A percentile compares a stretch with the other conserved stretches of the same genome.
These are phyloP conservation scores for Bucco capensis DNA, from an alignment of 2,113 vertebrate genomes.

Conservation along the genomic window DNA sequence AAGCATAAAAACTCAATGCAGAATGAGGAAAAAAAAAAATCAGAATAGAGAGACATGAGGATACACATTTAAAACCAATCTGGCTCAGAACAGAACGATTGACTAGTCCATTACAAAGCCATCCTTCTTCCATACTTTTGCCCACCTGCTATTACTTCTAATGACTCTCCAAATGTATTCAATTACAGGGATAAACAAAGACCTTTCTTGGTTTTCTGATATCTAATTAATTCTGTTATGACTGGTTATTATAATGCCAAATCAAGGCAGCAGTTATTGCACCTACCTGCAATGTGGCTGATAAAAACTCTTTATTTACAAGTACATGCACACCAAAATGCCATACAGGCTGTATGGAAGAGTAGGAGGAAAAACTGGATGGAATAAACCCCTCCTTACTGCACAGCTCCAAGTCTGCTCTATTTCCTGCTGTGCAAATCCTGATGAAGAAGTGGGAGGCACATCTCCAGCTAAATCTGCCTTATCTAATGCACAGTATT, in stretches of 20 bases:
- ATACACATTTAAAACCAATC: neutral
- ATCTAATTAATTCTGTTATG: constrained; percentile 25
- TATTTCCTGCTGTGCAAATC: constrained; percentile 14
- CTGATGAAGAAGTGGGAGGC: constrained; percentile 4
- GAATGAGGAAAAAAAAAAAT: neutral
- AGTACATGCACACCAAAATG: neutral
- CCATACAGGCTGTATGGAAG: neutral
- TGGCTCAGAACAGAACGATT: neutral
- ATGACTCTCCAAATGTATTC: neutral
- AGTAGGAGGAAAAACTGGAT: neutral
- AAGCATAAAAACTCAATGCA: neutral
- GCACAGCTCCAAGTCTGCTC: constrained; percentile 22
- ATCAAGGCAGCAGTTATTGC: neutral
- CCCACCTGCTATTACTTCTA: neutral
- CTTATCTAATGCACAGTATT: neutral
- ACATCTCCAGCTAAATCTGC: constrained; percentile 50
- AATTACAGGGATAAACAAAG: constrained; percentile 30
- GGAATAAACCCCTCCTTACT: neutral
- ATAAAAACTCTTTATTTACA: neutral
- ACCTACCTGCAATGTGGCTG: neutral
- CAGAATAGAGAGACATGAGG: neutral
- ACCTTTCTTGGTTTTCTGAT: constrained; percentile 4
- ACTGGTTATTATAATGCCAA: constrained; percentile 7
- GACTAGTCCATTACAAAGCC: neutral
- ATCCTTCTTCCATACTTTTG: neutral